These are phyloP conservation scores for Apogon hyalosoma DNA, from an alignment of 2,797 vertebrate species.

Conservation along the genomic window DNA sequence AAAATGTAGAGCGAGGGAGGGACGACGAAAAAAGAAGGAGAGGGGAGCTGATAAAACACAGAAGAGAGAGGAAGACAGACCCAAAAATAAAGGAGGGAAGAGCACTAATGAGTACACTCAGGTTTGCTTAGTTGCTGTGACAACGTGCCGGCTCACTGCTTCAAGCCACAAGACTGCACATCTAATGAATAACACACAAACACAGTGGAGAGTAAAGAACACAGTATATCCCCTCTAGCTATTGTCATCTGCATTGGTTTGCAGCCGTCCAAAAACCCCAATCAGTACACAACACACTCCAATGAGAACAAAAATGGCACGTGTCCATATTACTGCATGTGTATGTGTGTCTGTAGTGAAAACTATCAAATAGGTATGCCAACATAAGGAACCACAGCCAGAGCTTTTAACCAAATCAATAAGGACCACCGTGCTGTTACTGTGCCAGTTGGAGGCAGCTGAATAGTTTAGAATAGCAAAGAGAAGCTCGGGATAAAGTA, in stretches of 20 bases:
- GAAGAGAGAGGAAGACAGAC: conserved; percentile 33
- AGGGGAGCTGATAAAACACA: conserved; percentile 8
- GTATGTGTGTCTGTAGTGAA: conserved; percentile 1
- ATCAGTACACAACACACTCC: conserved; percentile 35
- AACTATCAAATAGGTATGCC: conserved; percentile 37
- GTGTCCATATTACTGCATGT: conserved; percentile 10
- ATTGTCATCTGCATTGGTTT: conserved; percentile 46
- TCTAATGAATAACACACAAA: conserved; percentile 53
- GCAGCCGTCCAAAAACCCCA: conserved; percentile 21
- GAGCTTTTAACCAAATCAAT: conserved; percentile 59
- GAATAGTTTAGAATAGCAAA: conserved; percentile 30
- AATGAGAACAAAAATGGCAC: conserved; percentile 39
- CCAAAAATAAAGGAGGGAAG: conserved; percentile 68
- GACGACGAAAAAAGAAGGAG: neutral
- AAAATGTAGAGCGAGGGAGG: conserved; percentile 11
- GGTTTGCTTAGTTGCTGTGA: conserved; percentile 75
- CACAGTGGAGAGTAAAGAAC: conserved; percentile 29
- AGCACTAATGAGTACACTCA: conserved; percentile 68
- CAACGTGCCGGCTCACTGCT: conserved; percentile 61
- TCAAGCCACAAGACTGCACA: conserved; percentile 49
- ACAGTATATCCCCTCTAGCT: conserved; percentile 39
- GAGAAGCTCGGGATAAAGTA: conserved; percentile 24
- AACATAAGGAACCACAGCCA: conserved; percentile 37
- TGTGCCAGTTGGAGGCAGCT: conserved; percentile 45
- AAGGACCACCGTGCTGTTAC: conserved; percentile 38